Base-by-base conservation (phyloP, 2,888 invertebrate genomes). In the Lepidochrysops patricia region DNA sequence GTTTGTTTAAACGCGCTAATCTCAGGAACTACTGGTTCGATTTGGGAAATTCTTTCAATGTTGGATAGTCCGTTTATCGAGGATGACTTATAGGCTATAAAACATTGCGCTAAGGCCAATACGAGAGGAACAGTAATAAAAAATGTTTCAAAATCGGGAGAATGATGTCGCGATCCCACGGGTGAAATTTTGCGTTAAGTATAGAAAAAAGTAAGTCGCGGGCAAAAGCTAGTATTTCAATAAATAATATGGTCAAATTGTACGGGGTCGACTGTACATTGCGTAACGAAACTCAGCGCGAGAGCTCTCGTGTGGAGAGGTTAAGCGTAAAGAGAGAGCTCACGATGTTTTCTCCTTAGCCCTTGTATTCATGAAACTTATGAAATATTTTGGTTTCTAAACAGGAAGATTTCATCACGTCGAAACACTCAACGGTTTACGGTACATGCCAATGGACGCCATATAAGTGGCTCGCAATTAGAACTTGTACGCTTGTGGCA, bases 271-370 rank as follows among this genome's bases (percentile, higher is more conserved):
- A 43, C 19, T 43, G 63, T 62, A 63, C 64, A 63, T 65, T 66
- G 66, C 66, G 66, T 75, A 79, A 82, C 76, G 79, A 75, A 75
- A 77, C 77, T 79, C 74, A 78, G 77, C 74, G 70, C 69, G 70
- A 83, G 85, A 66, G 76, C 76, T 68, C 84, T 85, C 67, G 71
- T 79, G 70, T 79, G 66, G 70, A 82, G 82, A 74, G 79, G 74
- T 76, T 78, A 79, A 74, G 76, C 67, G 66, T 65, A 66, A 64
- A 66, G 68, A 64, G 66, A 64, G 61, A 58, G 35, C 25, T 59
- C 50, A 50, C 50, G 52, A 34, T 50, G 35, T 35, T 52, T 50
- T 27, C 35, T 54, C 29, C 54, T 54, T 54, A 32, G 52, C 32
- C 13, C 26, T 54, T 29, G 13, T 37, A 15, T 54, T 54, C 32